Conservation (phyloP, 1,140 invertebrate genomes). For the Leptonema lineaticorne region DNA sequence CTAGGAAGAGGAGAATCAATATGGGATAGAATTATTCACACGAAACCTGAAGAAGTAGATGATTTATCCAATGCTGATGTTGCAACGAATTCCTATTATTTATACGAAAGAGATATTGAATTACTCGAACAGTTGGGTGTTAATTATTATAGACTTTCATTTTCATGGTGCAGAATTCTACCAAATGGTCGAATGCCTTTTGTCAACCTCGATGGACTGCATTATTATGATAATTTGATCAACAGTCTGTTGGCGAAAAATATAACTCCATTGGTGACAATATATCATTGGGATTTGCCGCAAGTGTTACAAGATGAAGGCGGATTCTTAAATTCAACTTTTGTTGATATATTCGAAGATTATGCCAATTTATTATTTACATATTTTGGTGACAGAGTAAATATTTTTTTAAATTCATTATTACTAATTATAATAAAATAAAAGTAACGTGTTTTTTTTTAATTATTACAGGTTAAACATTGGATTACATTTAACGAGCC, state of each 20-base stretch:
- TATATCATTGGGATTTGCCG: conserved; percentile 59
- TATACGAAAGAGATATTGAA: conserved; percentile 56
- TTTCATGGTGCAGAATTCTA: conserved; percentile 63
- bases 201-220: conserved; percentile 56
- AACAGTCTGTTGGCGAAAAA: conserved; percentile 55
- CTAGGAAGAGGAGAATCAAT: conserved; percentile 46
- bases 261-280: conserved; percentile 56
- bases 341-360: conserved; percentile 55
- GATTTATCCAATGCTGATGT: conserved; percentile 56
- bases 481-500: conserved; percentile 58
- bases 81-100: conserved; percentile 60
- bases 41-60: conserved; percentile 47
- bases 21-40: conserved; percentile 57
- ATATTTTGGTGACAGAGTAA: conserved; percentile 52
- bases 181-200: conserved; percentile 55
- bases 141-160: conserved; percentile 63
- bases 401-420: conserved; percentile 45
- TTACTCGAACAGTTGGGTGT: conserved; percentile 53
- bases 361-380: conserved; percentile 55
- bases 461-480: conserved; percentile 44
- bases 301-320: conserved; percentile 47
- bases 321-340: conserved; percentile 14
- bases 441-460: not conserved
- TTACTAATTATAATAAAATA: conserved; percentile 37
- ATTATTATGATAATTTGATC: conserved; percentile 63